Conservation (phyloP, 2,888 invertebrate species). For the Heliconius charithonia region DNA sequence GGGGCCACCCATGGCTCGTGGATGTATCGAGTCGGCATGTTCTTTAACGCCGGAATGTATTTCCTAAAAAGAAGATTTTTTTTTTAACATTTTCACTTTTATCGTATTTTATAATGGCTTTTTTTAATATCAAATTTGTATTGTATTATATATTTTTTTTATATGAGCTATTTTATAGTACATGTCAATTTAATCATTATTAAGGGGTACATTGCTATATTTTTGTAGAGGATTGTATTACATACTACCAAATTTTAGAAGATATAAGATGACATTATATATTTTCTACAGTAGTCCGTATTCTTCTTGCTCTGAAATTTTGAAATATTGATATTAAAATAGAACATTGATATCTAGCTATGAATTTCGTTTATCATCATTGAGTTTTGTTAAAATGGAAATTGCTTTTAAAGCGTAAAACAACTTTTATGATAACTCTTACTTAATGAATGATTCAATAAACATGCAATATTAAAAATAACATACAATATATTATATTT, state of each 20-base stretch:
- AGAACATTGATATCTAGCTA: neutral
- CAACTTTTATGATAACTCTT: neutral
- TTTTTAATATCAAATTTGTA: neutral
- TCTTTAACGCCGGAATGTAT: slow-evolving; percentile 90
- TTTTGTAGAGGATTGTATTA: slow-evolving; percentile 21
- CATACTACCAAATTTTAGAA: slow-evolving; percentile 29
- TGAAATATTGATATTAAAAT: slow-evolving; percentile 19
- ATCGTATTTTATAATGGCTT: neutral
- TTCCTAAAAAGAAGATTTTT: slow-evolving; percentile 76
- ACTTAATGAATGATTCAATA: neutral
- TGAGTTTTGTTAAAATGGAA: neutral
- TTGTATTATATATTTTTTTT: neutral
- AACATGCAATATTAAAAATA: neutral
- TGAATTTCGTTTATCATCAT: neutral
- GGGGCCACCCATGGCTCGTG: slow-evolving; percentile 95
- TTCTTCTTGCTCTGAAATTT: slow-evolving; percentile 25
- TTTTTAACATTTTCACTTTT: neutral
- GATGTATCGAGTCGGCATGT: slow-evolving; percentile 91
- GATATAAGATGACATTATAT: slow-evolving; percentile 22
- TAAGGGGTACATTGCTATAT: neutral
- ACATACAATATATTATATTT: too few species aligned
- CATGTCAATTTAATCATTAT: neutral
- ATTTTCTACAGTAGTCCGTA: slow-evolving; percentile 19
- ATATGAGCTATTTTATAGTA: neutral
- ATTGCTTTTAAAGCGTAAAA: neutral